Evolutionary conservation across 1,140 invertebrate species (phyloP).

Genomic region (Bombus polaris): DNA sequence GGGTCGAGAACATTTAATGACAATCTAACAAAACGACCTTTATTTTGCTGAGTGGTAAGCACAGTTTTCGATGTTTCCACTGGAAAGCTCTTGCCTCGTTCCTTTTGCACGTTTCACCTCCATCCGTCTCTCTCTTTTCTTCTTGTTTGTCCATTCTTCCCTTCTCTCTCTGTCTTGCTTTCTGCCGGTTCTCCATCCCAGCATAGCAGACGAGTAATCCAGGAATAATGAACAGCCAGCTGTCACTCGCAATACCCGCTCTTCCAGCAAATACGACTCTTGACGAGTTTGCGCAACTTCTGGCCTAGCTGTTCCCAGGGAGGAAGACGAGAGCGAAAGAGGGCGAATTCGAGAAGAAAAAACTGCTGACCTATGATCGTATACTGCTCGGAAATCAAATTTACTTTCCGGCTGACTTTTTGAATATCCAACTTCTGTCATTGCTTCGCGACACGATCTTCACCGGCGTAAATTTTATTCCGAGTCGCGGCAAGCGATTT

Average conservation of each 20-base stretch:
- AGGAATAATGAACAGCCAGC: conserved; percentile 80
- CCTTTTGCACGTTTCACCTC: conserved; percentile 34
- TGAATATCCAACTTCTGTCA: conserved; percentile 45
- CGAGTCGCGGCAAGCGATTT: neutral
- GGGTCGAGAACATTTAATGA: conserved; percentile 49
- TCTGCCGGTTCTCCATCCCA: conserved; percentile 58
- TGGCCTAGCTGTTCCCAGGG: conserved; percentile 58
- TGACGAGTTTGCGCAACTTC: conserved; percentile 73
- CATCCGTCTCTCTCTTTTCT: conserved; percentile 60
- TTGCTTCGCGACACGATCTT: conserved; percentile 9
- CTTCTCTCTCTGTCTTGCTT: conserved; percentile 55
- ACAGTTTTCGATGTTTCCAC: conserved; percentile 66
- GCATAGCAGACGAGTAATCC: conserved; percentile 73
- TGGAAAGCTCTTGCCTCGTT: conserved; percentile 39
- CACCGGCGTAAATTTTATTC: neutral
- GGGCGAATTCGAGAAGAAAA: conserved; percentile 36
- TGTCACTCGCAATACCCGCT: conserved; percentile 78
- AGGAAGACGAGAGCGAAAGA: conserved; percentile 15
- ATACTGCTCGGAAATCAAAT: conserved; percentile 57
- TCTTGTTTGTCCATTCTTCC: conserved; percentile 57
- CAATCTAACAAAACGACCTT: conserved; percentile 52
- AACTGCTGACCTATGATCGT: conserved; percentile 59
- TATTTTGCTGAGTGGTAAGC: conserved; percentile 57
- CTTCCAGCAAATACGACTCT: conserved; percentile 71
- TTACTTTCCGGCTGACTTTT: conserved; percentile 54